Evolutionary conservation across 2,113 vertebrate genomes (phyloP).

Genomic region (Poeciliopsis retropinna): DNA sequence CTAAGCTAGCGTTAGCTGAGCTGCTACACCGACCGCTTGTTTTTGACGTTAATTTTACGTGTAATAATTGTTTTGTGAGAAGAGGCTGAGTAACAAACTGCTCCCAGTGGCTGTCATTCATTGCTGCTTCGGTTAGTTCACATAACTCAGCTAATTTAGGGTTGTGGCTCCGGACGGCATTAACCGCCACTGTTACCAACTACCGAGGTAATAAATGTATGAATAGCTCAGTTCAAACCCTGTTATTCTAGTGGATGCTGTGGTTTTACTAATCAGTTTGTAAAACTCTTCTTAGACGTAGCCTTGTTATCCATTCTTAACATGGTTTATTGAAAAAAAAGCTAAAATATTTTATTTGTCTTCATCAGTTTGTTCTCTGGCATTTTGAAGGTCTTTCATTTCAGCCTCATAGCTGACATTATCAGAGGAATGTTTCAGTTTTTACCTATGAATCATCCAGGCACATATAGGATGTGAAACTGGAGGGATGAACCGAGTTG

Average conservation of each 20-base stretch:
- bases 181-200: too few relatives aligned
- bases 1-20: conserved; percentile 1
- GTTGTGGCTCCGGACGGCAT: neutral
- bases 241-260: too few relatives aligned
- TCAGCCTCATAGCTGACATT: neutral
- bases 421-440: neutral
- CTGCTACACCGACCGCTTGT: neutral
- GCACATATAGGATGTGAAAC: neutral
- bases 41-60: neutral
- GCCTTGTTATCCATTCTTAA: too few relatives aligned
- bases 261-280: too few relatives aligned
- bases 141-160: conserved; percentile 6
- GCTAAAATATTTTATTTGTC: neutral
- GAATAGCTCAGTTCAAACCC: neutral
- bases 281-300: too few relatives aligned
- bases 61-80: neutral
- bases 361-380: neutral
- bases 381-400: neutral
- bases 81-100: neutral
- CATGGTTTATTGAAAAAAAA: neutral
- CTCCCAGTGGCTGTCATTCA: conserved; percentile 8
- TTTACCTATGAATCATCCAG: too few relatives aligned
- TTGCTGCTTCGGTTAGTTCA: too few relatives aligned
- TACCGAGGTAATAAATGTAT: too few relatives aligned
- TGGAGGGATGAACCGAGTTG: neutral